Conservation (phyloP, 2,113 vertebrate genomes). For the Oryzias celebensis region DNA sequence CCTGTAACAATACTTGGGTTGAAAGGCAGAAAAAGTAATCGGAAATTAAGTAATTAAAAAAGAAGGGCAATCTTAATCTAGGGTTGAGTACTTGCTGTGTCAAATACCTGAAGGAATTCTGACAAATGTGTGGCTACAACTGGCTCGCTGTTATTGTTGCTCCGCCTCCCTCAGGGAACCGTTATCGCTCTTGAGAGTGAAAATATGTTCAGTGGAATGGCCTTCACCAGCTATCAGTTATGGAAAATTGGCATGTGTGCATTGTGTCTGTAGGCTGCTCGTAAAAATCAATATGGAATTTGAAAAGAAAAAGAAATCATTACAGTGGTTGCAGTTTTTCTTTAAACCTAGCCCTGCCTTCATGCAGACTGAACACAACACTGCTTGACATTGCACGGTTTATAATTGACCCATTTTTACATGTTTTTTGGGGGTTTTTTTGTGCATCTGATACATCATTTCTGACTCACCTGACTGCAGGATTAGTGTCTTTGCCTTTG, state of each 20-base stretch:
- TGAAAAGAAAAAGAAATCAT: constrained; percentile 21
- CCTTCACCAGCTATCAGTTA: constrained; percentile 7
- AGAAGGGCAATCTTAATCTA: neutral
- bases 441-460: constrained; percentile 11
- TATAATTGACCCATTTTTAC: constrained; percentile 35
- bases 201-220: constrained; percentile 1
- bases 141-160: neutral
- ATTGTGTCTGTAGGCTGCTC: constrained; percentile 4
- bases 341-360: neutral
- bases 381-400: constrained; percentile 1
- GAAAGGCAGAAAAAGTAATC: no score
- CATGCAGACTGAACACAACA: neutral
- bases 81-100: neutral
- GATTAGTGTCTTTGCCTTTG: constrained; percentile 28
- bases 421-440: constrained; percentile 4
- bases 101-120: neutral
- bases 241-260: constrained; percentile 4
- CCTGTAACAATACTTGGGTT: no score
- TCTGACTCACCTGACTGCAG: constrained; percentile 3
- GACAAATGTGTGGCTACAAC: neutral
- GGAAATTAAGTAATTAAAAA: neutral
- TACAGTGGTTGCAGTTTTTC: neutral
- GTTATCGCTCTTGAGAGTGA: constrained; percentile 1
- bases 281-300: constrained; percentile 13
- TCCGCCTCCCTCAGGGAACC: neutral